Evolutionary conservation across 2,113 vertebrate genomes (phyloP).

Genomic region (Chloropsis hardwickii): DNA sequence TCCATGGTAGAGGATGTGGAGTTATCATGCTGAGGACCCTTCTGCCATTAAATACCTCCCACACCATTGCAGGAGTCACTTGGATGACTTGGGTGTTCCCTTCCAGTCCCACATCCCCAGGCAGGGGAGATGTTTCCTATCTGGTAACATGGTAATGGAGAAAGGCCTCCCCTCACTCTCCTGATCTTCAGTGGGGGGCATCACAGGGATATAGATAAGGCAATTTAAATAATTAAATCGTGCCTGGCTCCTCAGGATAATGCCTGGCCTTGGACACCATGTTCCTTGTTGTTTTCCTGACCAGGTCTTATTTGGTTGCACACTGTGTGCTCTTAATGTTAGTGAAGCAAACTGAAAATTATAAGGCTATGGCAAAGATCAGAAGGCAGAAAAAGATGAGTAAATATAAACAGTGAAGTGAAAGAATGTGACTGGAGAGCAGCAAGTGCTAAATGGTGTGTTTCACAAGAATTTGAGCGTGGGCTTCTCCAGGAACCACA

Average conservation of each 20-base stretch:
- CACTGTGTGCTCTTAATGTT: background rate
- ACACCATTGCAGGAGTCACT: background rate
- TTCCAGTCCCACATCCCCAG: background rate
- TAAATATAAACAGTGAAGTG: conserved; percentile 18
- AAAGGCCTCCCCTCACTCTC: background rate
- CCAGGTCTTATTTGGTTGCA: fast-evolving
- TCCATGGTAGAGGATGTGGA: background rate
- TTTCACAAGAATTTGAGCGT: background rate
- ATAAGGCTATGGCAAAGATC: background rate
- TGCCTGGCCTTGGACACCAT: background rate
- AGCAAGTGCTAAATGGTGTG: background rate
- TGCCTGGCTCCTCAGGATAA: background rate
- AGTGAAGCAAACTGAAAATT: background rate
- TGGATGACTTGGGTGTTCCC: background rate
- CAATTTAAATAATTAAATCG: background rate
- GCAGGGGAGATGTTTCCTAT: background rate
- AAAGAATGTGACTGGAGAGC: background rate
- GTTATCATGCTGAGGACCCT: background rate
- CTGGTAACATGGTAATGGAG: background rate
- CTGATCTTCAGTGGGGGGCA: background rate
- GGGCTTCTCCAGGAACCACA: background rate
- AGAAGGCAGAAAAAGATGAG: background rate
- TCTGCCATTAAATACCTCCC: background rate
- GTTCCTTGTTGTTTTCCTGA: background rate
- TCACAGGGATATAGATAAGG: background rate